A percentile compares a stretch with the other conserved stretches of the same genome.
phyloP scores from a whole-genome alignment of 2,888 invertebrate species.

The Meandrusa payeni region DNA sequence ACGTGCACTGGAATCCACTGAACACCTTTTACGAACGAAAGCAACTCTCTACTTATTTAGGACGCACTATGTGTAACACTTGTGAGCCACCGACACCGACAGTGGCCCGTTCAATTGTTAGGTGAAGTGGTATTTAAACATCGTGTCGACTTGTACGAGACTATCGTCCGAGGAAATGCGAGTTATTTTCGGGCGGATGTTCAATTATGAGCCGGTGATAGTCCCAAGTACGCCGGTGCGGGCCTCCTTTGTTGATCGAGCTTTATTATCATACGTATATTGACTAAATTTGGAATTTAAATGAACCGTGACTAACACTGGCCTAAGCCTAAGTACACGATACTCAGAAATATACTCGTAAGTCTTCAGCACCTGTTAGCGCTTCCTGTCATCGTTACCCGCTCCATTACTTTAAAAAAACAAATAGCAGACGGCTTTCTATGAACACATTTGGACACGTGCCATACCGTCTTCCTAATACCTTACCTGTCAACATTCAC shows the following conservation, averaged over 20 bases:
- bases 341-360: conserved; percentile 25
- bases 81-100: conserved; percentile 1
- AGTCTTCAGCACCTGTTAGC: conserved; percentile 38
- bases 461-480: conserved; percentile 14
- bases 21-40: conserved; percentile 36
- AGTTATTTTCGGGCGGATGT: conserved; percentile 76
- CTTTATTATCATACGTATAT: conserved; percentile 42
- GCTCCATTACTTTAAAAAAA: conserved; percentile 42
- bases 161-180: conserved; percentile 57
- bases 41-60: conserved; percentile 31
- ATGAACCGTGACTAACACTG: conserved; percentile 28
- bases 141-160: conserved; percentile 29
- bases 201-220: conserved; percentile 70
- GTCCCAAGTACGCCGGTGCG: conserved; percentile 60
- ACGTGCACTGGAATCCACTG: conserved; percentile 37
- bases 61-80: conserved; percentile 18
- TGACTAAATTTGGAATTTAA: too few species aligned
- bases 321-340: conserved; percentile 29
- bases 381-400: conserved; percentile 37
- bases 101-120: conserved; percentile 21
- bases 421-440: conserved; percentile 28
- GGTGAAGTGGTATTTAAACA: conserved; percentile 25
- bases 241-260: conserved; percentile 55
- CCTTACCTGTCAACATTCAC: conserved; percentile 17
- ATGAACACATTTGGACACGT: conserved; percentile 13